These are phyloP conservation scores for Sepioteuthis lessoniana DNA, from an alignment of 2,888 invertebrate species.

Conservation along the genomic window DNA sequence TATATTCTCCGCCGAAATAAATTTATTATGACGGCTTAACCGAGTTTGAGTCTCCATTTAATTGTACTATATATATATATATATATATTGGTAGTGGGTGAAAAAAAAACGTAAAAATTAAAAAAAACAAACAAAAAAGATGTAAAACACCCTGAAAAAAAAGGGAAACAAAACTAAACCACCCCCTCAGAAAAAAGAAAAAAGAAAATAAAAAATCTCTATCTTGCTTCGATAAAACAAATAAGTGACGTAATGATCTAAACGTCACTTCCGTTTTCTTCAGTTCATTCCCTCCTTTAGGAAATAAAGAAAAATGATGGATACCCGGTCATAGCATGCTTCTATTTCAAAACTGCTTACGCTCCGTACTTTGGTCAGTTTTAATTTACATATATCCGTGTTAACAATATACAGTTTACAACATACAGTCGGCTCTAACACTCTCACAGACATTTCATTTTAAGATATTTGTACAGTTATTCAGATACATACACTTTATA, in stretches of 20 bases:
- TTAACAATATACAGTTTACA: neutral
- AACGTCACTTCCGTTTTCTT: fast-evolving
- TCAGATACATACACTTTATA: neutral
- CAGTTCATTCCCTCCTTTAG: neutral
- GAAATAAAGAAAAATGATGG: neutral
- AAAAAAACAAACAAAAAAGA: no score
- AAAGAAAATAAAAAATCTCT: neutral
- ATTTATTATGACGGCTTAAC: no score
- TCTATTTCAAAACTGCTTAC: neutral
- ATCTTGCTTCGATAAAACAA: neutral
- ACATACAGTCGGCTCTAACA: neutral
- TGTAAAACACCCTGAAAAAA: neutral
- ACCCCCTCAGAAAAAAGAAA: neutral
- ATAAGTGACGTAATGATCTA: neutral
- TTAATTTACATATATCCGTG: neutral
- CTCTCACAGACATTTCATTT: neutral
- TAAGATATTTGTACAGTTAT: neutral
- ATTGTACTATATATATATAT: no score
- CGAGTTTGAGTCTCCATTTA: no score
- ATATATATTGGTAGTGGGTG: no score
- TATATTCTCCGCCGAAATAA: no score
- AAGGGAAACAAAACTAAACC: neutral
- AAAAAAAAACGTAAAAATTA: no score
- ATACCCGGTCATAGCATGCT: neutral
- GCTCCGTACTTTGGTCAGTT: neutral